Percentiles rank a stretch among this genome's conserved stretches.
phyloP scores from a whole-genome alignment of 2,888 invertebrate genomes.

The Bruchidius siliquastri region DNA sequence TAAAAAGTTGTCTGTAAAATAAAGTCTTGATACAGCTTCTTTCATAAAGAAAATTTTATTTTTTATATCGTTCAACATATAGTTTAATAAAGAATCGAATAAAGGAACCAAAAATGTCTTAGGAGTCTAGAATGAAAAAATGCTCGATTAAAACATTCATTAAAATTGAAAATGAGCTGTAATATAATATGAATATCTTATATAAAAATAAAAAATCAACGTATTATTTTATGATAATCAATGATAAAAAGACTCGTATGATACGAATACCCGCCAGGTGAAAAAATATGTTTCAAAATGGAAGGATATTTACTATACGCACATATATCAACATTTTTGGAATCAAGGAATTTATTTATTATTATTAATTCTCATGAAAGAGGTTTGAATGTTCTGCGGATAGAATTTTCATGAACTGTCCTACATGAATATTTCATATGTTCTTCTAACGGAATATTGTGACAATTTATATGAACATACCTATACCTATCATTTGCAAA shows the following conservation, averaged over 20 bases:
- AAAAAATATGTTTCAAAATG: background rate
- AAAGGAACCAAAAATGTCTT: background rate
- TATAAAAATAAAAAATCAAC: background rate
- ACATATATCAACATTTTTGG: too few relatives aligned
- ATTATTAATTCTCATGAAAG: too few relatives aligned
- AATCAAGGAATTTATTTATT: too few relatives aligned
- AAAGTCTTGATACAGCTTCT: background rate
- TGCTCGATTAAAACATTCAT: background rate
- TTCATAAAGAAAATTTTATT: background rate
- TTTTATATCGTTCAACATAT: background rate
- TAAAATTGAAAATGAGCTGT: background rate
- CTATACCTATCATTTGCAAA: too few relatives aligned
- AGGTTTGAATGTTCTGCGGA: too few relatives aligned
- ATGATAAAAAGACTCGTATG: background rate
- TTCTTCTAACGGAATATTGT: too few relatives aligned
- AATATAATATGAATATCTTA: background rate
- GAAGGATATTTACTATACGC: too few relatives aligned
- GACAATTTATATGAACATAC: too few relatives aligned
- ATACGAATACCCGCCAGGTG: background rate
- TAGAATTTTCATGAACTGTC: too few relatives aligned
- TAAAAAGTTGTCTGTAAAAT: constrained; percentile 6
- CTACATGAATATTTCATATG: too few relatives aligned
- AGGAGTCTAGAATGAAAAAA: background rate
- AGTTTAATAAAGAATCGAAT: background rate
- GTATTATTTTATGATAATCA: background rate